Percentiles rank a stretch among this genome's conserved stretches.
Conservation (phyloP, 2,113 vertebrate species). For the Tetrax tetrax region DNA sequence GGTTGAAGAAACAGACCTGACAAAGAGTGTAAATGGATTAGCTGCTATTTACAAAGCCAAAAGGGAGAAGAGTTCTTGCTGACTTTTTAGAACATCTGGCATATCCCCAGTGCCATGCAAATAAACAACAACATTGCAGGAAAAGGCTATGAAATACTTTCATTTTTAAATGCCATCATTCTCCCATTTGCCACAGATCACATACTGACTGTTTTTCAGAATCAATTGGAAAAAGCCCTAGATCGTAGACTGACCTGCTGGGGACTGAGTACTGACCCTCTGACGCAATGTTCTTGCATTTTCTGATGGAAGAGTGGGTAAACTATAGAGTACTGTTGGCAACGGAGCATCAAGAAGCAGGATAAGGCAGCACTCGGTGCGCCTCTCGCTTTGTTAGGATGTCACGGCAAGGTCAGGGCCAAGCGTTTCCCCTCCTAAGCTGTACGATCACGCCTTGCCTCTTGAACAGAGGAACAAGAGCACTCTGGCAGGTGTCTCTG, state of each 20-base stretch:
- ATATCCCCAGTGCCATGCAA: not conserved
- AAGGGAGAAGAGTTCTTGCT: not conserved
- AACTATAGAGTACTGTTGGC: not conserved
- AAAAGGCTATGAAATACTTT: not conserved
- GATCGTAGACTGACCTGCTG: not conserved
- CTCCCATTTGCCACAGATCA: not conserved
- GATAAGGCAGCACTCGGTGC: rapidly evolving
- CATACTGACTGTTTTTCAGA: not conserved
- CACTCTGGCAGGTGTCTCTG: rapidly evolving
- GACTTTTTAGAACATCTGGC: constrained; percentile 2
- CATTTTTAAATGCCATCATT: not conserved
- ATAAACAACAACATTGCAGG: not conserved
- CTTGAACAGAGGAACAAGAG: not conserved
- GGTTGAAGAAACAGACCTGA: not conserved
- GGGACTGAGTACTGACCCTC: not conserved
- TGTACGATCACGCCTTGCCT: not conserved
- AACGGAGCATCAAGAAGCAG: not conserved
- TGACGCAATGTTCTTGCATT: not conserved
- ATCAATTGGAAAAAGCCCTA: not conserved
- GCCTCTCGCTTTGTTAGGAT: not conserved
- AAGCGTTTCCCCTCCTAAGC: not conserved
- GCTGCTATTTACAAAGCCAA: not conserved
- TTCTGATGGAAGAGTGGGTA: not conserved
- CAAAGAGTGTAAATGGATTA: not conserved
- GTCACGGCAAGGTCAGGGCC: not conserved